phyloP scores from a whole-genome alignment of 2,113 vertebrate genomes.

The Macrotis lagotis region DNA sequence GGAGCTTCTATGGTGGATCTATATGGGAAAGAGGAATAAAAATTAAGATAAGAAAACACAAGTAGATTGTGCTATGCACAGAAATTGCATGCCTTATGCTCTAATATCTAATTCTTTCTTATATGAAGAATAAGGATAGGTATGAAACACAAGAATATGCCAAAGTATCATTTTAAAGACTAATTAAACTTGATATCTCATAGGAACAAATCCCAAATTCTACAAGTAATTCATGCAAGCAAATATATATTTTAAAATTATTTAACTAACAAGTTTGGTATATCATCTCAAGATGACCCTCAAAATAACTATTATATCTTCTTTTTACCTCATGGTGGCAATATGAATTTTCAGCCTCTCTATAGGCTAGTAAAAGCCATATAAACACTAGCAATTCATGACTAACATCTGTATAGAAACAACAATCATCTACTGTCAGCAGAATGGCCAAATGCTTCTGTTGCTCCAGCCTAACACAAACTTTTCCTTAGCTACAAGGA shows the following conservation, averaged over 20 bases:
- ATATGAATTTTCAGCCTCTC: conserved; percentile 64
- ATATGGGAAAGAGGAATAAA: not conserved
- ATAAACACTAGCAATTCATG: conserved; percentile 87
- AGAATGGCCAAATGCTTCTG: conserved; percentile 88
- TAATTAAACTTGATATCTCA: conserved; percentile 59
- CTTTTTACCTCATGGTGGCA: conserved; percentile 62
- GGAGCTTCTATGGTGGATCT: not conserved
- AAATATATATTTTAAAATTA: conserved; percentile 65
- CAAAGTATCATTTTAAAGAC: conserved; percentile 48
- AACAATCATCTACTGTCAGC: conserved; percentile 94
- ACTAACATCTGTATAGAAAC: conserved; percentile 90
- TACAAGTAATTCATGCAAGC: not conserved
- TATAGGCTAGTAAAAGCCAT: conserved; percentile 79
- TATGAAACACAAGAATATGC: conserved; percentile 1
- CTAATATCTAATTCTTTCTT: conserved; percentile 36
- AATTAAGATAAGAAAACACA: not conserved
- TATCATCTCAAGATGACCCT: conserved; percentile 51
- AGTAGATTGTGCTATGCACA: not conserved
- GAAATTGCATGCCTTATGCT: conserved; percentile 24
- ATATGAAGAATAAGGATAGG: conserved; percentile 6
- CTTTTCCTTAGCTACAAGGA: conserved; percentile 85
- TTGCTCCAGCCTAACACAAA: conserved; percentile 86
- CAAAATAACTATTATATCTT: conserved; percentile 49
- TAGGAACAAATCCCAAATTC: conserved; percentile 57
- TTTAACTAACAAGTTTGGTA: conserved; percentile 50